Evolutionary conservation across 37 sponge, comb jelly and placozoan species (phyloP).

Genomic region (Aphrocallistes beatrix): DNA sequence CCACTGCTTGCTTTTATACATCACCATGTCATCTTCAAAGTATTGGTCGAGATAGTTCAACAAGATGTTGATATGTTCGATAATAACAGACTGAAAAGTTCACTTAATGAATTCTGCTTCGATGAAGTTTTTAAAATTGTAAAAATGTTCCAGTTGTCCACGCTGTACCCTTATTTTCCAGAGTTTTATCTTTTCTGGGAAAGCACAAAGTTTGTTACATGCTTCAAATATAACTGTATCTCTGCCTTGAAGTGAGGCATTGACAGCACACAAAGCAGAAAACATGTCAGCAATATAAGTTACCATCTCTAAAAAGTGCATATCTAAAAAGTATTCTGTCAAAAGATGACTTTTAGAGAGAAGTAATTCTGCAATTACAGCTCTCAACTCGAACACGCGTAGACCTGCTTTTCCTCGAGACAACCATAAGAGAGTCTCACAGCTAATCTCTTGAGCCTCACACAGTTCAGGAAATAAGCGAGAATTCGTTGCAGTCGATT

Average conservation of each 20-base stretch:
- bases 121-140: neutral
- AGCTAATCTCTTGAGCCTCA: neutral
- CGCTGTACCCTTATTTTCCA: neutral
- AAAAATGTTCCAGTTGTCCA: neutral
- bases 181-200: neutral
- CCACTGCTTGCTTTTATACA: neutral
- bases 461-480: neutral
- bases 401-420: neutral
- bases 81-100: neutral
- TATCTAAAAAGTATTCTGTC: neutral
- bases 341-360: neutral
- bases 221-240: neutral
- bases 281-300: neutral
- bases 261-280: neutral
- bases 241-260: neutral
- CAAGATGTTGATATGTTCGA: neutral
- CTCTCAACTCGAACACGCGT: neutral
- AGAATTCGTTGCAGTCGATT: constrained; percentile 1
- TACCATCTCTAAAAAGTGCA: neutral
- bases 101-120: neutral
- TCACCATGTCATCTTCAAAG: neutral
- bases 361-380: neutral
- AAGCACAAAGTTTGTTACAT: neutral
- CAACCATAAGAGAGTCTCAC: neutral
- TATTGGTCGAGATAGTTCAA: neutral